Percentiles rank a stretch among this genome's conserved stretches.
phyloP scores from a whole-genome alignment of 2,797 vertebrate genomes.

The Sebastes cheni region DNA sequence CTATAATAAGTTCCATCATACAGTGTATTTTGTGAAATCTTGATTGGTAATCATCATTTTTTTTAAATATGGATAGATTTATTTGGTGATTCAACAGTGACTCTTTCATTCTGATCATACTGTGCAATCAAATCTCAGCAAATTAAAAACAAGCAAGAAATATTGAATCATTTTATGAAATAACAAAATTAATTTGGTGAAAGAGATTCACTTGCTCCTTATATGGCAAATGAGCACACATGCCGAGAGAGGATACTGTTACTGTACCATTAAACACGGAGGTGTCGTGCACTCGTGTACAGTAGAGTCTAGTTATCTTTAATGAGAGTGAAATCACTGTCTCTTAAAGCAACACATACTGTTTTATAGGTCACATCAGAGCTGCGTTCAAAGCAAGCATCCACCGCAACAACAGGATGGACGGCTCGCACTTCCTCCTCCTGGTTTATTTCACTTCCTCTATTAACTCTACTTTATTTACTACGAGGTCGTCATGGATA shows the following conservation, averaged over 20 bases:
- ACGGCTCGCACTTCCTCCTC: constrained; percentile 68
- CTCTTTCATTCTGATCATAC: background rate
- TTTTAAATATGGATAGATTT: background rate
- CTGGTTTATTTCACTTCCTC: constrained; percentile 72
- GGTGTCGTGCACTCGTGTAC: constrained; percentile 39
- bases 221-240: background rate
- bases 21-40: background rate
- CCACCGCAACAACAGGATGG: constrained; percentile 77
- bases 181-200: background rate
- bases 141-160: background rate
- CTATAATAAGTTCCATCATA: background rate
- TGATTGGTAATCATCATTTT: background rate
- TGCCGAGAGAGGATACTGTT: constrained; percentile 5
- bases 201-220: constrained; percentile 26
- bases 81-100: background rate
- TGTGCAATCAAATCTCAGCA: background rate
- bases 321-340: constrained; percentile 79
- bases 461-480: constrained; percentile 67
- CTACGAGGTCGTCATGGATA: constrained; percentile 53
- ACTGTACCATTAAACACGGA: constrained; percentile 22
- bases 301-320: constrained; percentile 69
- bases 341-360: constrained; percentile 80
- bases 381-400: constrained; percentile 80
- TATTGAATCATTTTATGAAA: background rate
- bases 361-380: constrained; percentile 81